A percentile compares a stretch with the other conserved stretches of the same genome.
These are phyloP conservation scores for Gerosis bhagava DNA, from an alignment of 2,888 invertebrate species.

Conservation along the genomic window DNA sequence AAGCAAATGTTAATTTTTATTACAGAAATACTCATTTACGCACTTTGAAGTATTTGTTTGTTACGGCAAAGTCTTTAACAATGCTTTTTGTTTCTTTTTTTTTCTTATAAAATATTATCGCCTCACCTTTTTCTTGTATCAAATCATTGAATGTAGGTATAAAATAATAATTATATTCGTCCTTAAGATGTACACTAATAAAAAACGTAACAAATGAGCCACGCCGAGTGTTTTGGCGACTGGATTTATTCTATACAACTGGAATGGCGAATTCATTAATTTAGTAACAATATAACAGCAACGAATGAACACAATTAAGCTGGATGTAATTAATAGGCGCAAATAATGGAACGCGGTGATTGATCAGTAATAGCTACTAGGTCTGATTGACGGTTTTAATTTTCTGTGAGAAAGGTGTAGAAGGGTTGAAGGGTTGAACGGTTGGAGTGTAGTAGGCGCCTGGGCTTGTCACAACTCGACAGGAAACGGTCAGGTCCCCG, in stretches of 20 bases:
- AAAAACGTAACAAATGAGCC: constrained; percentile 12
- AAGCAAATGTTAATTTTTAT: constrained; percentile 79
- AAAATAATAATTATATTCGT: constrained; percentile 6
- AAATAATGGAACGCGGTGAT: constrained; percentile 66
- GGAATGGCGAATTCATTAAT: constrained; percentile 32
- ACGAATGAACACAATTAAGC: constrained; percentile 63
- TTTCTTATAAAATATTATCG: constrained; percentile 21
- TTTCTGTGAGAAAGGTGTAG: constrained; percentile 37
- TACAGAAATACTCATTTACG: constrained; percentile 53
- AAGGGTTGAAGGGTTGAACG: constrained; percentile 34
- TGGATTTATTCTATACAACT: constrained; percentile 21
- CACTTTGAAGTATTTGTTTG: constrained; percentile 59
- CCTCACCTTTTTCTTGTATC: constrained; percentile 17
- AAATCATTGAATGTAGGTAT: constrained; percentile 7
- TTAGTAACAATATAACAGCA: constrained; percentile 61
- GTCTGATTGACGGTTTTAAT: constrained; percentile 76
- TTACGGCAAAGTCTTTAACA: constrained; percentile 37
- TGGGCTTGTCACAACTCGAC: constrained; percentile 43
- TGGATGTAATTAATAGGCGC: constrained; percentile 69
- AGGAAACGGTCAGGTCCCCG: constrained; percentile 42
- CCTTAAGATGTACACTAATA: neutral
- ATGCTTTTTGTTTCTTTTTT: too few relatives aligned
- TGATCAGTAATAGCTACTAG: constrained; percentile 66
- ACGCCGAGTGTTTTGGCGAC: constrained; percentile 8
- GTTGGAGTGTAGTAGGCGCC: constrained; percentile 42